phyloP scores from a whole-genome alignment of 1,140 invertebrate species.

The Sesamia nonagrioides region DNA sequence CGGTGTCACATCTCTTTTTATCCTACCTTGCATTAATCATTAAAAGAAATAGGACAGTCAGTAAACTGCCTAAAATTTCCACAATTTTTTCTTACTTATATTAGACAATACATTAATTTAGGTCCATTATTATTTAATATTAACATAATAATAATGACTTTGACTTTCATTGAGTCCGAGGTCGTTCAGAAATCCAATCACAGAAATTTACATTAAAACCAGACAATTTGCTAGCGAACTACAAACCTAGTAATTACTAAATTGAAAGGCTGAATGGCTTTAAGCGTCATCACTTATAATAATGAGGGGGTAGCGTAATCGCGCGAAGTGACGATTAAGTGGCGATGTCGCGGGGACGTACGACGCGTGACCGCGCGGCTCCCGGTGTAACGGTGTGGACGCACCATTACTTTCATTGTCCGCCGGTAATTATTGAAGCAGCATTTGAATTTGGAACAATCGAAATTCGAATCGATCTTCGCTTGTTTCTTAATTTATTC shows the following conservation, averaged over 20 bases:
- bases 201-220: constrained; percentile 56
- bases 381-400: constrained; percentile 62
- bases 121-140: neutral
- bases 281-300: constrained; percentile 82
- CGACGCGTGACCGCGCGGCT: constrained; percentile 49
- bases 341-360: constrained; percentile 74
- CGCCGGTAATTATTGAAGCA: constrained; percentile 57
- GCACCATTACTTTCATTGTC: constrained; percentile 78
- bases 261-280: constrained; percentile 79
- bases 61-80: neutral
- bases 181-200: constrained; percentile 4
- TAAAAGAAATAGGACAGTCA: neutral
- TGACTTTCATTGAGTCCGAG: neutral
- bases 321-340: constrained; percentile 71
- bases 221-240: constrained; percentile 56
- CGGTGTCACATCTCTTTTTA: too few species aligned
- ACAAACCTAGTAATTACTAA: constrained; percentile 80
- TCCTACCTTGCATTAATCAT: neutral
- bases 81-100: neutral
- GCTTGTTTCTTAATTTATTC: constrained; percentile 3
- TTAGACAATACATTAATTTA: neutral
- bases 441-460: constrained; percentile 68
- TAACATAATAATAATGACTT: constrained; percentile 5
- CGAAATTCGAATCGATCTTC: constrained; percentile 2
- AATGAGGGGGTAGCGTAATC: constrained; percentile 76